Percentiles rank a stretch among this genome's conserved stretches.
These are phyloP conservation scores for Leucoraja ocellata DNA, from an alignment of 2,797 vertebrate species.

Conservation along the genomic window DNA sequence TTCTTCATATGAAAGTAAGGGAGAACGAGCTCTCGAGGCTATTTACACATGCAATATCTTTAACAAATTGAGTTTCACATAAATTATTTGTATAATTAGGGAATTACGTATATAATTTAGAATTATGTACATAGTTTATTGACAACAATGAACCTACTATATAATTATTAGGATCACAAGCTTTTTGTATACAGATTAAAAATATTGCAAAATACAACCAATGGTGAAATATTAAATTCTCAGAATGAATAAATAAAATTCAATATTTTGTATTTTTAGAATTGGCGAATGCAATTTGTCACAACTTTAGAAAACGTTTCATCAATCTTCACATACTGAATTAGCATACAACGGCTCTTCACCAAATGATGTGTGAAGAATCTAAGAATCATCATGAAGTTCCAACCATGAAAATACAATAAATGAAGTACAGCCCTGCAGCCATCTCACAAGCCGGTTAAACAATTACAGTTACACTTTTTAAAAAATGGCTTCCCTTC, in stretches of 20 bases:
- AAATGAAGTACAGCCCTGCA: neutral
- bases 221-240: neutral
- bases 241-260: neutral
- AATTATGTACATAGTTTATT: neutral
- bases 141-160: neutral
- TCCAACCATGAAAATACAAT: neutral
- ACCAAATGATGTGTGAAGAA: neutral
- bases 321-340: neutral
- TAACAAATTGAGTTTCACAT: neutral
- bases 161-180: neutral
- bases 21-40: neutral
- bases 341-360: neutral
- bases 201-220: neutral
- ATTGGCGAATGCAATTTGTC: neutral
- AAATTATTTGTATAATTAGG: neutral
- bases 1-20: too few species aligned
- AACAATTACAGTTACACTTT: neutral
- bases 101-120: too few species aligned
- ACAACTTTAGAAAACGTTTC: neutral
- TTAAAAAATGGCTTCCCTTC: neutral
- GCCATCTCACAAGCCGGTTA: neutral
- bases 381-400: neutral
- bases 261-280: neutral
- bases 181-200: neutral
- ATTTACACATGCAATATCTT: neutral